phyloP scores from a whole-genome alignment of 2,113 vertebrate species.

The Salvelinus namaycush region DNA sequence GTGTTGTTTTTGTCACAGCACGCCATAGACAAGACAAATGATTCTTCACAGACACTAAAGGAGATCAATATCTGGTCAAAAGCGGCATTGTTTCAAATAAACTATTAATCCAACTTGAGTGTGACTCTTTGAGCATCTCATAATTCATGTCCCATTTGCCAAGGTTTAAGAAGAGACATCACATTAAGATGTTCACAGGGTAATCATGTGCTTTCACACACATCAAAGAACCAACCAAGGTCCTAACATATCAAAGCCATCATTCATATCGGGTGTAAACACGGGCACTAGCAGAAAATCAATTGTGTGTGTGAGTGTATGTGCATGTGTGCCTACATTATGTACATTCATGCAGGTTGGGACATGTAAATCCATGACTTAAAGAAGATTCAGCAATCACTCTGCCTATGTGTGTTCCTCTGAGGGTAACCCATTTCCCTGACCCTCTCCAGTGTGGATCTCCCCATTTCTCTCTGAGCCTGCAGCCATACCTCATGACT shows the following conservation, averaged over 20 bases:
- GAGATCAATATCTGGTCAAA: conserved; percentile 35
- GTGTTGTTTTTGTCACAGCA: conserved; percentile 46
- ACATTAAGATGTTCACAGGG: conserved; percentile 40
- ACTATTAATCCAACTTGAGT: conserved; percentile 40
- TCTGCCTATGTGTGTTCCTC: not conserved
- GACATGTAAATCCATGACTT: conserved; percentile 25
- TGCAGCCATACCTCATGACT: conserved; percentile 50
- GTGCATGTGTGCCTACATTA: conserved; percentile 14
- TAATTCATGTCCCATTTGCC: conserved; percentile 58
- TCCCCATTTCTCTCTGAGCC: conserved; percentile 32
- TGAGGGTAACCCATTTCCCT: conserved; percentile 29
- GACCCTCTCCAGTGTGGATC: conserved; percentile 14
- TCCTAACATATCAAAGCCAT: conserved; percentile 49
- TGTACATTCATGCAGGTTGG: too few relatives aligned
- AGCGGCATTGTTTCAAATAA: conserved; percentile 31
- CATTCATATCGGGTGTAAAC: conserved; percentile 49
- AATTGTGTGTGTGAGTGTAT: conserved; percentile 16
- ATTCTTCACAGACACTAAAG: conserved; percentile 34
- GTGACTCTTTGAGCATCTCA: conserved; percentile 42
- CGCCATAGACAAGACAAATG: conserved; percentile 35
- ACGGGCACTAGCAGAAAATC: conserved; percentile 46
- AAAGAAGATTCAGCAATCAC: not conserved
- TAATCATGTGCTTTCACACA: conserved; percentile 41
- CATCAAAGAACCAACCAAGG: conserved; percentile 45
- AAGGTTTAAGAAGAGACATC: conserved; percentile 40